Evolutionary conservation across 2,797 vertebrate genomes (phyloP).

Genomic region (Scarus forsteni): DNA sequence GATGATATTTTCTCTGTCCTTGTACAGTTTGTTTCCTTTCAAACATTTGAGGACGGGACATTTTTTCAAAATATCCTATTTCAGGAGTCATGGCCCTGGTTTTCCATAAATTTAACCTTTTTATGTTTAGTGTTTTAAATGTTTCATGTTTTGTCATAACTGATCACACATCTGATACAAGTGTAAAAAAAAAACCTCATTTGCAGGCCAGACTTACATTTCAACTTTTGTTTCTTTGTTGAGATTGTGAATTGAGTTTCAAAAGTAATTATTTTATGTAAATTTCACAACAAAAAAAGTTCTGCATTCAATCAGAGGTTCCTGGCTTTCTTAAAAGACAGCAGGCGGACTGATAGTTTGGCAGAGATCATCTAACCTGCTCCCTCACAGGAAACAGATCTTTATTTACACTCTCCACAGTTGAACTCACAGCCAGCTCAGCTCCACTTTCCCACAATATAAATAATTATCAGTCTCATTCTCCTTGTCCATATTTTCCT

Average conservation of each 20-base stretch:
- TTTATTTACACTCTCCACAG: slow-evolving; percentile 77
- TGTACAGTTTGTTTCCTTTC: no score
- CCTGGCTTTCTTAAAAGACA: slow-evolving; percentile 2
- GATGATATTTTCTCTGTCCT: no score
- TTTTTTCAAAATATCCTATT: no score
- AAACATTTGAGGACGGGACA: no score
- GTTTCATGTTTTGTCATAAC: no score
- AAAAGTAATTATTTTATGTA: not conserved
- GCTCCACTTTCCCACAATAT: slow-evolving; percentile 74
- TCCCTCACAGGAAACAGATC: slow-evolving; percentile 81
- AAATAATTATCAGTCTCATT: slow-evolving; percentile 33
- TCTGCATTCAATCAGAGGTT: not conserved
- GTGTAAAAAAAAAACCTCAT: no score
- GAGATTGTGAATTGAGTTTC: not conserved
- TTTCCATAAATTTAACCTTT: no score
- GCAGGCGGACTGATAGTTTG: slow-evolving; percentile 36
- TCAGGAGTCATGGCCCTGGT: no score
- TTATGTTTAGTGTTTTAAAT: no score
- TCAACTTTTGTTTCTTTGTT: not conserved
- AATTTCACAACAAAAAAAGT: not conserved
- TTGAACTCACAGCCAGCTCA: slow-evolving; percentile 48
- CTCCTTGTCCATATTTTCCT: slow-evolving; percentile 4
- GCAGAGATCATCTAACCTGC: slow-evolving; percentile 44
- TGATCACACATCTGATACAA: no score
- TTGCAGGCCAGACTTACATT: not conserved